Evolutionary conservation across 2,113 vertebrate species (phyloP).

Genomic region (Melanocharis versteri): DNA sequence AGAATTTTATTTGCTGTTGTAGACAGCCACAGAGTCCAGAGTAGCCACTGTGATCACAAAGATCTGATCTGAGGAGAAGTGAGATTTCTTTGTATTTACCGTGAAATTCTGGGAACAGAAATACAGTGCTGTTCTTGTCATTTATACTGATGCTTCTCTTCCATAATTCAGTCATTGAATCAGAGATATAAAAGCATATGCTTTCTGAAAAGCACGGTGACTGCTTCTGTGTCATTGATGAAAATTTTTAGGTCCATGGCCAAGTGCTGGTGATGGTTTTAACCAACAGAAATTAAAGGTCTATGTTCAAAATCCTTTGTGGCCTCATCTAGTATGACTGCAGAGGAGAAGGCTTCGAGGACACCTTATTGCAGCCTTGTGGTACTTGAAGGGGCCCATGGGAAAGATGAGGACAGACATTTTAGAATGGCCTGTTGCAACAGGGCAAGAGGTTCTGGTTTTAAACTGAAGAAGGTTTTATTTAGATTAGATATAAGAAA

Average conservation of each 20-base stretch:
- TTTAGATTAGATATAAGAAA: background rate
- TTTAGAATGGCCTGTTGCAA: background rate
- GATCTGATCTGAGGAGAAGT: background rate
- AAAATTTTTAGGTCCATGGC: background rate
- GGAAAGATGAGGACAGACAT: background rate
- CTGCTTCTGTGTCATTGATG: background rate
- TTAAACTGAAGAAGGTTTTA: background rate
- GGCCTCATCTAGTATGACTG: background rate
- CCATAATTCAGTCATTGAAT: background rate
- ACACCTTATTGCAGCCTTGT: background rate
- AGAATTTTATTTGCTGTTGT: background rate
- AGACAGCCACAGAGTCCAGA: background rate
- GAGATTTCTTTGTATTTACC: background rate
- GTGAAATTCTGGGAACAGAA: background rate
- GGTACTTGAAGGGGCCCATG: background rate
- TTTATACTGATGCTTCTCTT: background rate
- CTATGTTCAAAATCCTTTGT: background rate
- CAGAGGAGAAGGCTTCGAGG: background rate
- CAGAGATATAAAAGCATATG: background rate
- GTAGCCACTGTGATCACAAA: background rate
- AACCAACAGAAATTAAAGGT: background rate
- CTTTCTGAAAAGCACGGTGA: background rate
- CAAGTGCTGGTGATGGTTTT: background rate
- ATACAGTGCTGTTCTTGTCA: background rate
- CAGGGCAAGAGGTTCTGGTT: background rate